phyloP scores from a whole-genome alignment of 2,888 invertebrate species.

The Apocheima hispidaria region DNA sequence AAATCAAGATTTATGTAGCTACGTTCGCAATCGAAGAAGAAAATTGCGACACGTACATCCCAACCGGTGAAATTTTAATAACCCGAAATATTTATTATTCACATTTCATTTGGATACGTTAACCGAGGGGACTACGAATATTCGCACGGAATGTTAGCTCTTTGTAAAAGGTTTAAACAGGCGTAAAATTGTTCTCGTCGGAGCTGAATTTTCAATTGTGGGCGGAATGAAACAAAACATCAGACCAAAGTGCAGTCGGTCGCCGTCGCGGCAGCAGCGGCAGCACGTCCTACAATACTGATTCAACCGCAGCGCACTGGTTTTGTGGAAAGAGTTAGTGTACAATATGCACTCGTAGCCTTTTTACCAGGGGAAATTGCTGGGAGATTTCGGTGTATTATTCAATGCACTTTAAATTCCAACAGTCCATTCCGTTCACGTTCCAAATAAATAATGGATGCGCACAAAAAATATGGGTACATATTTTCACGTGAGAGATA shows the following conservation, averaged over 20 bases:
- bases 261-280: too few species aligned
- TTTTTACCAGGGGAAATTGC: slow-evolving; percentile 16
- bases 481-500: slow-evolving; percentile 13
- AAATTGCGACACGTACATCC: slow-evolving; percentile 28
- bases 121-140: slow-evolving; percentile 19
- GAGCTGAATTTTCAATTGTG: slow-evolving; percentile 52
- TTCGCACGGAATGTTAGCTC: slow-evolving; percentile 10
- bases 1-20: slow-evolving; percentile 20
- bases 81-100: slow-evolving; percentile 27
- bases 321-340: slow-evolving; percentile 48
- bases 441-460: slow-evolving; percentile 4
- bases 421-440: slow-evolving; percentile 4
- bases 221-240: slow-evolving; percentile 39
- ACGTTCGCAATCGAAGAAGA: slow-evolving; percentile 18
- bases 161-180: slow-evolving; percentile 28
- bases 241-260: slow-evolving; percentile 49
- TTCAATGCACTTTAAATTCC: slow-evolving; percentile 16
- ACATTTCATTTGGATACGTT: slow-evolving; percentile 19
- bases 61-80: slow-evolving; percentile 26
- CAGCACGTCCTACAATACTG: slow-evolving; percentile 36
- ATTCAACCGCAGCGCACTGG: slow-evolving; percentile 40
- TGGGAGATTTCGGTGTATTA: slow-evolving; percentile 21
- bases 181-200: slow-evolving; percentile 37
- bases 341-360: slow-evolving; percentile 14
- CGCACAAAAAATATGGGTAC: slow-evolving; percentile 8